A percentile compares a stretch with the other conserved stretches of the same genome.
Evolutionary conservation across 1,140 invertebrate species (phyloP).

Genomic region (Atopsyche davidsoni): DNA sequence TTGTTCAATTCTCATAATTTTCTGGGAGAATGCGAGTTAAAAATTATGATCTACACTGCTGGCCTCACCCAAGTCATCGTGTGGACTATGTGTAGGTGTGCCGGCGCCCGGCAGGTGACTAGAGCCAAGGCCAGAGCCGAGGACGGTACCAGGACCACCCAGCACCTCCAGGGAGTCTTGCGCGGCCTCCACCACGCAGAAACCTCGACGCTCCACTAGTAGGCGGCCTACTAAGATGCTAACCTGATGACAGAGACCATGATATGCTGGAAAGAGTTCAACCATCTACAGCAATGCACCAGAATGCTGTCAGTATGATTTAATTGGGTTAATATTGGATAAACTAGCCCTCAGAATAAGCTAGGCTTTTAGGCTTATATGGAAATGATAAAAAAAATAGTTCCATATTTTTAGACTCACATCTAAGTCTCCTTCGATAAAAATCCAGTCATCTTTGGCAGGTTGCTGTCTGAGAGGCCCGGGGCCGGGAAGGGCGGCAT

Average conservation of each 20-base stretch:
- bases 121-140: background rate
- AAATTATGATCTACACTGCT: too few relatives aligned
- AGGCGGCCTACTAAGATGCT: slow-evolving; percentile 21
- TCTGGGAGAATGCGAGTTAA: too few relatives aligned
- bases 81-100: too few relatives aligned
- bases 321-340: too few relatives aligned
- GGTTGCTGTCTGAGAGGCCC: slow-evolving; percentile 3
- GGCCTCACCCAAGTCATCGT: slow-evolving; percentile 23
- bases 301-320: too few relatives aligned
- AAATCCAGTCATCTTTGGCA: slow-evolving; percentile 26
- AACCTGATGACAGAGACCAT: slow-evolving; percentile 14
- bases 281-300: too few relatives aligned
- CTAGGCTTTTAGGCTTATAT: too few relatives aligned
- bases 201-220: slow-evolving; percentile 23
- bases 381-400: too few relatives aligned
- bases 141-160: background rate
- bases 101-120: too few relatives aligned
- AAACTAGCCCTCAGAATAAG: too few relatives aligned
- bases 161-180: slow-evolving; percentile 28
- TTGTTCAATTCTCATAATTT: too few relatives aligned
- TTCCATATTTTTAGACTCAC: too few relatives aligned
- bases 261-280: background rate
- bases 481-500: slow-evolving; percentile 2
- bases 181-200: slow-evolving; percentile 26
- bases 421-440: slow-evolving; percentile 23